phyloP scores from a whole-genome alignment of 1,140 invertebrate genomes.

The Pectinophora gossypiella region DNA sequence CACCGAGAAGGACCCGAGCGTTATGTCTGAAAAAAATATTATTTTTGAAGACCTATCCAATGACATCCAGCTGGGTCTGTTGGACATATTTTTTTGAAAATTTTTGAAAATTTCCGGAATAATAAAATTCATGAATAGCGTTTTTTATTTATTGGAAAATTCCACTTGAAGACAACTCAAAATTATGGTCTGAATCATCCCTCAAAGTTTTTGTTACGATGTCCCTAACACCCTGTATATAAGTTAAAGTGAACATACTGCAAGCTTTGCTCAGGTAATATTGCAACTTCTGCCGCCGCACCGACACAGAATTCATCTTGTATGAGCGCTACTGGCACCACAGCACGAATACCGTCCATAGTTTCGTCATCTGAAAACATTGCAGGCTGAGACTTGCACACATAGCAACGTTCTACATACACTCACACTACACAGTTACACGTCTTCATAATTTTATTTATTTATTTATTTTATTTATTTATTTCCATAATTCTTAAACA shows the following conservation, averaged over 20 bases:
- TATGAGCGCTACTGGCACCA: conserved; percentile 41
- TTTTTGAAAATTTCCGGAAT: no score
- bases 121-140: no score
- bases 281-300: conserved; percentile 40
- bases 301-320: conserved; percentile 44
- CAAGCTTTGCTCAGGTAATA: conserved; percentile 43
- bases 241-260: conserved; percentile 19
- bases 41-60: neutral
- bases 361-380: conserved; percentile 15
- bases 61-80: no score
- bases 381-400: no score
- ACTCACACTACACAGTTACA: no score
- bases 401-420: neutral
- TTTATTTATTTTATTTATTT: no score
- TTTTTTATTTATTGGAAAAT: no score
- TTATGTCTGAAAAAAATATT: conserved; percentile 22
- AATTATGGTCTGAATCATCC: no score
- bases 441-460: no score
- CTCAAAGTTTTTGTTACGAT: neutral
- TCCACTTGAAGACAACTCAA: no score
- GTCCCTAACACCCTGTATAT: neutral
- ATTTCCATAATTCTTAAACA: no score
- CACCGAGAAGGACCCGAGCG: conserved; percentile 33
- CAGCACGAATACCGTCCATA: conserved; percentile 28
- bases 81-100: no score